phyloP scores from a whole-genome alignment of 1,140 invertebrate species.

The Drosophila novamexicana region DNA sequence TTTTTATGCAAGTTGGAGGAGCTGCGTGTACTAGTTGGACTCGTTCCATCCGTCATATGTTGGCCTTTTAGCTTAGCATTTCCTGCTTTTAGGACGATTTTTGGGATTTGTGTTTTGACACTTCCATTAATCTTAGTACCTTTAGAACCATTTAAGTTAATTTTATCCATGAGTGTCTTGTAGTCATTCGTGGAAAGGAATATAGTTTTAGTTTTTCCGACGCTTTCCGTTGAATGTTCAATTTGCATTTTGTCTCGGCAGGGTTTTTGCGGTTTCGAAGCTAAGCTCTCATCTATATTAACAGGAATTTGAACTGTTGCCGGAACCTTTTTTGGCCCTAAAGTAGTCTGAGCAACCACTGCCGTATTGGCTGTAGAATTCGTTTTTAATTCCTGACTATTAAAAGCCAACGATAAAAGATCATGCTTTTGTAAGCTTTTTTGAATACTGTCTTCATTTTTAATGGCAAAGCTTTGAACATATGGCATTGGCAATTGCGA shows the following conservation, averaged over 20 bases:
- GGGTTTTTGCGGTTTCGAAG: conserved; percentile 12
- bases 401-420: background rate
- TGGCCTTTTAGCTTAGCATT: conserved; percentile 63
- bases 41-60: conserved; percentile 19
- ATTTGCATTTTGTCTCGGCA: background rate
- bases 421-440: conserved; percentile 7
- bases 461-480: conserved; percentile 4
- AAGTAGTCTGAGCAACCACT: background rate
- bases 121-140: conserved; percentile 52
- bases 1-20: background rate
- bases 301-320: background rate
- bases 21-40: background rate
- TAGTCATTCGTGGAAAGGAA: conserved; percentile 85
- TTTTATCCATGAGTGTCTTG: conserved; percentile 85
- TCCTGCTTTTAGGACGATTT: conserved; percentile 82
- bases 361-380: background rate
- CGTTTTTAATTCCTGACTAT: conserved; percentile 9
- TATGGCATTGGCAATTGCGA: background rate
- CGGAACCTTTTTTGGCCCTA: background rate
- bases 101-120: conserved; percentile 57
- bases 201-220: conserved; percentile 83
- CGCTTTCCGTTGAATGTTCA: conserved; percentile 9
- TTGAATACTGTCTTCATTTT: conserved; percentile 31
- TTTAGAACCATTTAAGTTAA: conserved; percentile 70
- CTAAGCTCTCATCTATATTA: background rate